phyloP scores from a whole-genome alignment of 2,888 invertebrate species.

The Melipona bicolor region DNA sequence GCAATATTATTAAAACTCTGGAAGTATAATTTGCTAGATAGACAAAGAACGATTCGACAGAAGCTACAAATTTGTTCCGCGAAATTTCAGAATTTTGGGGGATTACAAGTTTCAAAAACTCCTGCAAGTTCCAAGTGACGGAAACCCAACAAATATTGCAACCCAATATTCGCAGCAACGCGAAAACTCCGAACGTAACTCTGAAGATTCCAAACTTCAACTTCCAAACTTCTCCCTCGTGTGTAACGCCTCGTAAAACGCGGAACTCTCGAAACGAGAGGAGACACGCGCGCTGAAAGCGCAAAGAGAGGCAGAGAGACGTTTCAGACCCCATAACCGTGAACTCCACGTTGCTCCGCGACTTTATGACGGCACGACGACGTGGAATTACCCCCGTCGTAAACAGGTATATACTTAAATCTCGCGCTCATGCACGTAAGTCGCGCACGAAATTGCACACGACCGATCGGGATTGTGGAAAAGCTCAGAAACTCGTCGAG shows the following conservation, averaged over 20 bases:
- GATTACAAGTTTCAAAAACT: no score
- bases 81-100: no score
- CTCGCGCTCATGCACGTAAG: constrained; percentile 71
- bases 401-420: constrained; percentile 73
- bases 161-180: no score
- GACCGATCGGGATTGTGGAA: constrained; percentile 67
- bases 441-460: constrained; percentile 70
- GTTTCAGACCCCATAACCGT: constrained; percentile 67
- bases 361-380: constrained; percentile 74
- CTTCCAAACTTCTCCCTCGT: background rate
- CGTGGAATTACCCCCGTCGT: constrained; percentile 76
- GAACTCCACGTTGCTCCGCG: constrained; percentile 69
- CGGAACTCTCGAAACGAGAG: constrained; percentile 20
- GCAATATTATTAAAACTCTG: no score
- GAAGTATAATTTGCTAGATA: no score
- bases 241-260: background rate
- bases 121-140: no score
- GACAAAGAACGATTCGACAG: no score
- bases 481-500: constrained; percentile 32
- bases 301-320: constrained; percentile 1
- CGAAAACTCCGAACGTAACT: no score
- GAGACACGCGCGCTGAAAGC: constrained; percentile 1
- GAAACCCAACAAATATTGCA: no score
- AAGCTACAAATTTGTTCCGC: no score
- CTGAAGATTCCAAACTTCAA: background rate